A percentile compares a stretch with the other conserved stretches of the same genome.
Evolutionary conservation across 2,888 invertebrate species (phyloP).

Genomic region (Tanypteryx hageni): DNA sequence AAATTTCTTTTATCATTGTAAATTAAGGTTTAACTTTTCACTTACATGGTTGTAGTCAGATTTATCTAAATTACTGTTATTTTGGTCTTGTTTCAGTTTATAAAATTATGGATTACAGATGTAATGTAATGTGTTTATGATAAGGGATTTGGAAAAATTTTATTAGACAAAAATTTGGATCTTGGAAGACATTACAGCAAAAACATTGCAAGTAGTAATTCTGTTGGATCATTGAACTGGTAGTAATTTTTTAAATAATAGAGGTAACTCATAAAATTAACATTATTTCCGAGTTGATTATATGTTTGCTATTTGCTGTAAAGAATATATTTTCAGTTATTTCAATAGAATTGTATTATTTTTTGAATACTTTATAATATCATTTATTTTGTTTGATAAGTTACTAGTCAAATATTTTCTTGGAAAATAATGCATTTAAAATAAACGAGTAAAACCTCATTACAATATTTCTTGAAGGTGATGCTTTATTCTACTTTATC

Average conservation of each 20-base stretch:
- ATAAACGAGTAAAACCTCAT: not conserved
- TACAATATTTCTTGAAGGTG: not conserved
- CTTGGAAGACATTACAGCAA: conserved; percentile 26
- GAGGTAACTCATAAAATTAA: not conserved
- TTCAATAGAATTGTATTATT: conserved; percentile 51
- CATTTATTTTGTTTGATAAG: conserved; percentile 36
- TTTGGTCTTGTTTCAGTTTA: no score
- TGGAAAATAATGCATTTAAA: not conserved
- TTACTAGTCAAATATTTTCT: conserved; percentile 40
- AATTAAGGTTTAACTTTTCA: no score
- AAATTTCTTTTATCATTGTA: no score
- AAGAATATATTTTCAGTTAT: not conserved
- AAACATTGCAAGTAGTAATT: not conserved
- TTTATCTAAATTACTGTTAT: no score
- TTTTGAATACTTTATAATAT: conserved; percentile 22
- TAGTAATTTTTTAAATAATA: conserved; percentile 14
- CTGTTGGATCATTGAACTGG: not conserved
- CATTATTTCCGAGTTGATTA: conserved; percentile 19
- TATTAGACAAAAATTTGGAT: conserved; percentile 10
- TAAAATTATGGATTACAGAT: no score
- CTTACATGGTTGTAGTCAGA: no score
- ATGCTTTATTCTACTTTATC: not conserved
- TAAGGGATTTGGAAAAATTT: not conserved
- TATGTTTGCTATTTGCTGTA: not conserved
- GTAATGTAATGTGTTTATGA: not conserved